phyloP scores from a whole-genome alignment of 2,797 vertebrate species.

The Peromyscus attwateri region DNA sequence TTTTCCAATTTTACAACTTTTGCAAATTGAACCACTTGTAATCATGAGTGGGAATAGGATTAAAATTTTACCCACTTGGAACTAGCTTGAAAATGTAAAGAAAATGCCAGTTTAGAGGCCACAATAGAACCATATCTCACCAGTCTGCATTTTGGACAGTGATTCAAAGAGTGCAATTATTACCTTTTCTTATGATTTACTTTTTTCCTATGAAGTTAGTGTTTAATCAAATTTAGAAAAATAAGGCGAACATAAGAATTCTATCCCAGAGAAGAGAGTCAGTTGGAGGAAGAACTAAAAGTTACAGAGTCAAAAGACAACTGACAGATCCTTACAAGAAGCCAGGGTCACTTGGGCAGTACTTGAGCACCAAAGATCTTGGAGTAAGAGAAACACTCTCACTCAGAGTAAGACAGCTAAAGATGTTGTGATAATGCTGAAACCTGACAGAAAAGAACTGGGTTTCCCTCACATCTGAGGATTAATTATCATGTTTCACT shows the following conservation, averaged over 20 bases:
- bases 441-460: not conserved
- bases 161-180: not conserved
- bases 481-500: not conserved
- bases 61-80: not conserved
- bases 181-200: too few species aligned
- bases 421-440: not conserved
- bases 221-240: not conserved
- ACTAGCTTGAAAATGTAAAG: not conserved
- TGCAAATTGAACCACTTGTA: constrained; percentile 24
- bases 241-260: not conserved
- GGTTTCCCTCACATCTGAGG: not conserved
- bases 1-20: not conserved
- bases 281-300: not conserved
- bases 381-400: not conserved
- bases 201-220: not conserved
- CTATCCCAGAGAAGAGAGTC: not conserved
- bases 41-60: not conserved
- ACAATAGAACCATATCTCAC: not conserved
- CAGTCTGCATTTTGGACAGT: not conserved
- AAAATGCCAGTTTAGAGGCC: not conserved
- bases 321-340: not conserved
- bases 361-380: not conserved
- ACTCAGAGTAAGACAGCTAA: not conserved
- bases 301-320: not conserved
- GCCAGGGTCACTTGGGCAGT: not conserved